Evolutionary conservation across 37 sponge, comb jelly and placozoan species (phyloP).

Genomic region (Theonella swinhoei): DNA sequence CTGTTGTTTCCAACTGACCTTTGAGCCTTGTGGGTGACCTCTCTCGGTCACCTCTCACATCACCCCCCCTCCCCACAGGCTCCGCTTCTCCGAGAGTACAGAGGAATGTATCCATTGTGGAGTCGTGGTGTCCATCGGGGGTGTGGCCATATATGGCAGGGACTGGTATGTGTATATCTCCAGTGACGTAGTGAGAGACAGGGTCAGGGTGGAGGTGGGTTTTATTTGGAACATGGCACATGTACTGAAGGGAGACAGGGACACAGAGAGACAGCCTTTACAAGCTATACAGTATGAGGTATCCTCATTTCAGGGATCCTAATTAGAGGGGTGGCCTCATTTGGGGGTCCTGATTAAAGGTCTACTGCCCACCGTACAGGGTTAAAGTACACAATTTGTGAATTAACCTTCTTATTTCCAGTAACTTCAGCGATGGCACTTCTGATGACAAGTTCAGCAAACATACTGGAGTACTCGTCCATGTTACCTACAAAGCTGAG

Average conservation of each 20-base stretch:
- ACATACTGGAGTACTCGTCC: constrained; percentile 49
- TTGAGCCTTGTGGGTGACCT: background rate
- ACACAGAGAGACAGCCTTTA: background rate
- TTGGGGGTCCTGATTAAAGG: too few species aligned
- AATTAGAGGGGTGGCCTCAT: too few species aligned
- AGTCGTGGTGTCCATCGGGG: background rate
- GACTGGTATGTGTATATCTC: background rate
- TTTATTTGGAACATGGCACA: background rate
- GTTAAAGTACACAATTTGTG: too few species aligned
- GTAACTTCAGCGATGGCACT: constrained; percentile 43
- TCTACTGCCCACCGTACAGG: too few species aligned
- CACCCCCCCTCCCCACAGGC: background rate
- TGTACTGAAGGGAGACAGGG: background rate
- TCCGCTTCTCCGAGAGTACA: constrained; percentile 33
- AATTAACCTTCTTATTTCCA: constrained; percentile 2
- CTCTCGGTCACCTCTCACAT: too few species aligned
- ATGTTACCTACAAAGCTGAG: constrained; percentile 33
- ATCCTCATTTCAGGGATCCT: too few species aligned
- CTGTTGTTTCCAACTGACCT: background rate
- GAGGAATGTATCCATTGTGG: constrained; percentile 38
- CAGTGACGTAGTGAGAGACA: background rate
- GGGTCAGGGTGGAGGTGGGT: background rate
- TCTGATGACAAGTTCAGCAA: constrained; percentile 49
- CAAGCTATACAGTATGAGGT: too few species aligned
- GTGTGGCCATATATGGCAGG: background rate